Percentiles rank a stretch among this genome's conserved stretches.
Conservation (phyloP, 2,888 invertebrate genomes). For the Orthosia cruda region DNA sequence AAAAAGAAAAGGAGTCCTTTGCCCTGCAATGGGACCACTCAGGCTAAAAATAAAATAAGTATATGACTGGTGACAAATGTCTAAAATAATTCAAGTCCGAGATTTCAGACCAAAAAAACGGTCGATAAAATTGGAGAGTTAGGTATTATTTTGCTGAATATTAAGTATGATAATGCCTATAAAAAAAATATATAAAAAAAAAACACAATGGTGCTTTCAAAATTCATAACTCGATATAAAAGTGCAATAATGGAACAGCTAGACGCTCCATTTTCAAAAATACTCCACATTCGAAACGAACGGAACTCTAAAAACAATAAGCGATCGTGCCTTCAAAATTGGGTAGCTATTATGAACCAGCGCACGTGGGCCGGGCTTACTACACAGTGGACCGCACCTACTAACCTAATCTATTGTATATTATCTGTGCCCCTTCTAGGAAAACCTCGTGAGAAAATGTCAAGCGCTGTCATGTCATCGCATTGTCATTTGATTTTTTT, state of each 20-base stretch:
- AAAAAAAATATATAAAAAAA: not conserved
- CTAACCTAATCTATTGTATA: conserved; percentile 62
- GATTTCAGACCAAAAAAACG: no score
- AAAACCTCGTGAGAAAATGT: conserved; percentile 62
- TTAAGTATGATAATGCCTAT: not conserved
- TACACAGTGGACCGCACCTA: conserved; percentile 49
- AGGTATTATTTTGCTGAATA: not conserved
- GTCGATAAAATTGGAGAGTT: no score
- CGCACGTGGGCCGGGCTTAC: conserved; percentile 44
- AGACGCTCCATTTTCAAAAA: not conserved
- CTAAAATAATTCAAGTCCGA: no score
- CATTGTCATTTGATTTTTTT: conserved; percentile 34
- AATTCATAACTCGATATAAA: not conserved
- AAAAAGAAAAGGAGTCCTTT: no score
- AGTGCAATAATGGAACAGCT: not conserved
- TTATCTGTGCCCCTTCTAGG: conserved; percentile 53
- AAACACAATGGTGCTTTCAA: not conserved
- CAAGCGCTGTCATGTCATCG: conserved; percentile 32
- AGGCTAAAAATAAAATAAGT: no score
- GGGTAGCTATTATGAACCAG: conserved; percentile 58
- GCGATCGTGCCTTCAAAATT: conserved; percentile 43
- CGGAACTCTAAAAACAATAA: conserved; percentile 51
- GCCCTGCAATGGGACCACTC: no score
- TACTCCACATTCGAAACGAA: conserved; percentile 49
- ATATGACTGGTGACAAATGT: no score